Evolutionary conservation across 1,140 invertebrate species (phyloP), one percentile per base, ranked within the genome.

Genomic region (Asobara japonica): DNA sequence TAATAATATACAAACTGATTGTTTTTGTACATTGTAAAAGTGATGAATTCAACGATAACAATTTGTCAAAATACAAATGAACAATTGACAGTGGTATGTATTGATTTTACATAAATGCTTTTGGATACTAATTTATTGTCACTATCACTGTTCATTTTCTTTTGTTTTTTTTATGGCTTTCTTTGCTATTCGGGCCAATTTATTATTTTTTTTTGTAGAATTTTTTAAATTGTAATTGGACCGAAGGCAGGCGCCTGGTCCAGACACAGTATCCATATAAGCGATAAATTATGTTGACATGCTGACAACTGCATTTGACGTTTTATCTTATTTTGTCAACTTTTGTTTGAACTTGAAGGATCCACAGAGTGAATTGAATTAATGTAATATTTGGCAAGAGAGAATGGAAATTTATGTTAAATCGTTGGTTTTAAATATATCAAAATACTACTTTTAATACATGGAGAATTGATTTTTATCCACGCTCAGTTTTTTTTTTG

Each of bases 341-440:
- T 45, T n/a, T 45, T 7, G 10, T 45, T 45, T n/a, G n/a, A 27
- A 56, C 2, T 10, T 25, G 22, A 56, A 56, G 22, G 11, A 56
- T 27, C 51, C 25, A 18, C 22, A 3, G 51, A 56, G 51, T 5
- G 10, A 22, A 25, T 56, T 56, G 18, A 56, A 10, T 56, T 56
- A 10, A 56, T 56, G 51, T 56, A 25, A 4, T 56, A 56, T 56
- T 56, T 56, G 51, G 22, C 25, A 27, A 56, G 11, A 27, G 20
- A 67, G 20, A 48, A 67, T 2, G 36, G 25, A 5, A 10, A 60
- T 13, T 8, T 75, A 64, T 79, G 76, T 81, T 81, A 77, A 79
- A 79, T 81, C 79, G 77, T 82, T 82, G 72, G 76, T 77, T 77
- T 80, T 16, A 80, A 81, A 80, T 79, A 80, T 81, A 80, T 79